phyloP scores from a whole-genome alignment of 2,113 vertebrate genomes.

The Stegostoma tigrinum region DNA sequence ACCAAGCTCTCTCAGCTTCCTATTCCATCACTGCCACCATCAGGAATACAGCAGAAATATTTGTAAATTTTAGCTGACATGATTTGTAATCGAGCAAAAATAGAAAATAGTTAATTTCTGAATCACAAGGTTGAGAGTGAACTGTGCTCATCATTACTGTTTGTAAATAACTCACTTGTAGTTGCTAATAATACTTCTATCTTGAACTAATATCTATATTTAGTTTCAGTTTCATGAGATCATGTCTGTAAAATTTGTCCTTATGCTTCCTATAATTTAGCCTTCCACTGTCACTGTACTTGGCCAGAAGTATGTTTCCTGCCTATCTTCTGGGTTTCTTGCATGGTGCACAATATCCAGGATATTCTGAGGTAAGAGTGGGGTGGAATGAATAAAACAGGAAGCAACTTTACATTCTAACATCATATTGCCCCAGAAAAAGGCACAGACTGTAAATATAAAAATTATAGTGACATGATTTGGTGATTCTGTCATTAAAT shows the following conservation, averaged over 20 bases:
- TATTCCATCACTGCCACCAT: slow-evolving; percentile 31
- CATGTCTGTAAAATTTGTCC: not conserved
- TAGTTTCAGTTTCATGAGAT: not conserved
- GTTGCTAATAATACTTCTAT: not conserved
- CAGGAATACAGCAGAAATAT: not conserved
- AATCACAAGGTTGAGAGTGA: not conserved
- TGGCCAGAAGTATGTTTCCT: not conserved
- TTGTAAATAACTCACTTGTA: not conserved
- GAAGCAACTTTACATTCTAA: not conserved
- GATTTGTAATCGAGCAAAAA: not conserved
- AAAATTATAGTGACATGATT: not conserved
- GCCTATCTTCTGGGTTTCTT: not conserved
- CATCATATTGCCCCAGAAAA: not conserved
- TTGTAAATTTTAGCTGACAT: not conserved
- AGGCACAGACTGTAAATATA: not conserved
- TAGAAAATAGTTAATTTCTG: not conserved
- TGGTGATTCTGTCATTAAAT: not conserved
- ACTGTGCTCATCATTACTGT: not conserved
- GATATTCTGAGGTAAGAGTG: not conserved
- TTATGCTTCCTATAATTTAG: not conserved
- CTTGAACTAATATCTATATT: not conserved
- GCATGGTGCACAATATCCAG: not conserved
- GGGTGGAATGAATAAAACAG: not conserved
- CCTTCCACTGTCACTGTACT: not conserved
- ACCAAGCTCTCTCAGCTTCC: too few species aligned